Evolutionary conservation across 1,140 invertebrate genomes (phyloP).

Genomic region (Calliopsis andreniformis): DNA sequence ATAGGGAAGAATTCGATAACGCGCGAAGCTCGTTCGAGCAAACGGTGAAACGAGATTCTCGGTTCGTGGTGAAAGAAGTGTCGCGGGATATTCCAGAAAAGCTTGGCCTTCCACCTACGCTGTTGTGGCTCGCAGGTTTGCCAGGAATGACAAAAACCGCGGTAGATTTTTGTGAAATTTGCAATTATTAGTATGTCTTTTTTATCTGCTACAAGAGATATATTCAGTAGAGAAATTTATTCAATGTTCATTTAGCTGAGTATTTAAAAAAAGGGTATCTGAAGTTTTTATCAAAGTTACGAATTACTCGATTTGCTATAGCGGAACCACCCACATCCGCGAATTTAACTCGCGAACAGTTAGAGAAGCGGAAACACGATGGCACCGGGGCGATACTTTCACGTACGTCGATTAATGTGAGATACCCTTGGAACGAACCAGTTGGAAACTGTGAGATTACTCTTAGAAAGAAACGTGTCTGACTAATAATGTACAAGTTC

Average conservation of each 20-base stretch:
- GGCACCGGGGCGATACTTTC: constrained; percentile 38
- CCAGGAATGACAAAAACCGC: constrained; percentile 22
- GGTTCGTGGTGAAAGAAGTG: constrained; percentile 1
- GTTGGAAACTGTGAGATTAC: constrained; percentile 15
- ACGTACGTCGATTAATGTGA: constrained; percentile 35
- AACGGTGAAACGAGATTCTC: background rate
- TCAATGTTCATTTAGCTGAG: no score
- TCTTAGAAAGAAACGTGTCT: background rate
- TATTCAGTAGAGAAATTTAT: no score
- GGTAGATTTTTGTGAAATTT: background rate
- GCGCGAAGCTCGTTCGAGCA: background rate
- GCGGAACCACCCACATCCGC: constrained; percentile 40
- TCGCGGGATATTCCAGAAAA: constrained; percentile 41
- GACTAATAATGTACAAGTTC: constrained; percentile 13
- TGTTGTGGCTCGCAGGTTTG: background rate
- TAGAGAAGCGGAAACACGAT: constrained; percentile 44
- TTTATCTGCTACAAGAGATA: no score
- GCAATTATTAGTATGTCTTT: no score
- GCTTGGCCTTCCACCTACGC: constrained; percentile 9
- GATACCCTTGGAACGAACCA: constrained; percentile 11
- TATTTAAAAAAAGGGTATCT: no score
- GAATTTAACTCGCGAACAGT: constrained; percentile 49
- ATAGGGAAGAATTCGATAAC: background rate
- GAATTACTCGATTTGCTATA: constrained; percentile 54
- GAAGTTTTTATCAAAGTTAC: constrained; percentile 33